phyloP scores from a whole-genome alignment of 2,113 vertebrate species.

The Macrotis lagotis region DNA sequence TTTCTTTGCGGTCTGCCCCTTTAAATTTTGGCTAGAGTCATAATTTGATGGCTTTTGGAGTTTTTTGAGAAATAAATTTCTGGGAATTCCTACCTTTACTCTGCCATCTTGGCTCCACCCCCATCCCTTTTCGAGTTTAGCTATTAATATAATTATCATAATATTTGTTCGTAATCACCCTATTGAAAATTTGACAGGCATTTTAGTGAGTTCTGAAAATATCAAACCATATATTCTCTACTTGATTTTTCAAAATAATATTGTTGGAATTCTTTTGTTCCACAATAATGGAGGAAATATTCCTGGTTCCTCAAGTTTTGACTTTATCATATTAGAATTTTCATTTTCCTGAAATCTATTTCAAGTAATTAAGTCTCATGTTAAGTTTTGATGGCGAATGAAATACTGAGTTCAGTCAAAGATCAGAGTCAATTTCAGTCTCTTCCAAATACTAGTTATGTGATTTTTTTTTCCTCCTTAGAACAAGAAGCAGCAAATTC shows the following conservation, averaged over 20 bases:
- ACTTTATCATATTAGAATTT: neutral
- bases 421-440: neutral
- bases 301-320: neutral
- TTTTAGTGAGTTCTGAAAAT: neutral
- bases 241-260: neutral
- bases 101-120: no score
- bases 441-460: neutral
- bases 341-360: neutral
- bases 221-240: neutral
- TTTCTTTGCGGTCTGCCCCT: no score
- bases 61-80: no score
- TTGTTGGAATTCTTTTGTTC: neutral
- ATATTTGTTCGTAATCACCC: neutral
- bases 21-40: no score
- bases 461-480: neutral
- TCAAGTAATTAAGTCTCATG: neutral
- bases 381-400: neutral
- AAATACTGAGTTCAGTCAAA: neutral
- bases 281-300: neutral
- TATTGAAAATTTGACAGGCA: accelerated
- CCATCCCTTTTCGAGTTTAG: no score
- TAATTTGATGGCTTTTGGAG: no score
- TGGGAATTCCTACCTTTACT: no score
- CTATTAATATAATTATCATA: accelerated
- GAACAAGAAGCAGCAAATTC: neutral